These are phyloP conservation scores for Nomada ruficornis DNA, from an alignment of 2,888 invertebrate species.

Conservation along the genomic window DNA sequence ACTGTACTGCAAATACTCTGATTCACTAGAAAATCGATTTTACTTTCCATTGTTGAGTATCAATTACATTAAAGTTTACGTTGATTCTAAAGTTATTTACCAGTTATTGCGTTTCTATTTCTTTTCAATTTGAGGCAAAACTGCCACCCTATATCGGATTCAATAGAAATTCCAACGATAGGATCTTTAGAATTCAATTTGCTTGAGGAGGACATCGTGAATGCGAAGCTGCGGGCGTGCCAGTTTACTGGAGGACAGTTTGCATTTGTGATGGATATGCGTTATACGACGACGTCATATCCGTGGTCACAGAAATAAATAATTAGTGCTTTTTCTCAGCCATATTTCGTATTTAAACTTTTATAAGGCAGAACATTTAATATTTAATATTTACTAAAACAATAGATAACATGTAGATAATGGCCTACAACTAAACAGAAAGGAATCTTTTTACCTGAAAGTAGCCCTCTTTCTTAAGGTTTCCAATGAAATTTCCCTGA, in stretches of 20 bases:
- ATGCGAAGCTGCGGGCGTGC: constrained; percentile 1
- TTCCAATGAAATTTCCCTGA: constrained; percentile 1
- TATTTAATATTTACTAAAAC: no score
- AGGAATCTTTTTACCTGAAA: not conserved
- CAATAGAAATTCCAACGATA: constrained; percentile 7
- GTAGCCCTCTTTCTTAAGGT: not conserved
- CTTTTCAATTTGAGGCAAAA: not conserved
- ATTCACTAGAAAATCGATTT: not conserved
- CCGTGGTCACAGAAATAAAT: not conserved
- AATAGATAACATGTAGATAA: no score
- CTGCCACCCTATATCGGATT: not conserved
- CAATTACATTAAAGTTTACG: no score
- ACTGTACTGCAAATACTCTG: not conserved
- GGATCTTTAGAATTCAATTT: constrained; percentile 46
- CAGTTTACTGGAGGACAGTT: constrained; percentile 34
- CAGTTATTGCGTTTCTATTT: no score
- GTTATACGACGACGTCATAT: not conserved
- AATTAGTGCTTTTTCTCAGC: constrained; percentile 13
- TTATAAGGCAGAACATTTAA: no score
- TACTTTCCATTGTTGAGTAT: no score
- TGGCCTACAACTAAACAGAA: no score
- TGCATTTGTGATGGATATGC: constrained; percentile 20
- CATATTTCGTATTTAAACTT: no score
- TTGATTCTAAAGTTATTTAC: no score
- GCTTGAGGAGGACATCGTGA: constrained; percentile 25